These are phyloP conservation scores for Globicephala melas DNA, from an alignment of 2,113 vertebrate species.

Conservation along the genomic window DNA sequence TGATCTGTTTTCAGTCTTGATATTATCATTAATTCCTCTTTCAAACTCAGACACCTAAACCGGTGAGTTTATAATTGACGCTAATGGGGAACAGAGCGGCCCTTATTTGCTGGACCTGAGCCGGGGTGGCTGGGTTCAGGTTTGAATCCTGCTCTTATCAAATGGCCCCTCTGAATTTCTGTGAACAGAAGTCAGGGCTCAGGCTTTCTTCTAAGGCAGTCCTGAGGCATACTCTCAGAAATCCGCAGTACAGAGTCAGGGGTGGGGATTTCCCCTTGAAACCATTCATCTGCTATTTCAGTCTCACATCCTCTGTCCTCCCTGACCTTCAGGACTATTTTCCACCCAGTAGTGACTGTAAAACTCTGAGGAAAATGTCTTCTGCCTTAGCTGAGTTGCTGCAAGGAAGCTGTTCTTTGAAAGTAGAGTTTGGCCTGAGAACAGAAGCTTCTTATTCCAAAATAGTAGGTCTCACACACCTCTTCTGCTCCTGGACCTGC, in stretches of 20 bases:
- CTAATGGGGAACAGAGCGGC: rapidly evolving
- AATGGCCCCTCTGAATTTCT: neutral
- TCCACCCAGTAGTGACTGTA: neutral
- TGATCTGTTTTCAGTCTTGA: neutral
- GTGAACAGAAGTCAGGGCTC: rapidly evolving
- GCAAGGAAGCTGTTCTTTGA: neutral
- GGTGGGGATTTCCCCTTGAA: neutral
- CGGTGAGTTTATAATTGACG: rapidly evolving
- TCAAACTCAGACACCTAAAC: neutral
- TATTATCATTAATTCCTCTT: neutral
- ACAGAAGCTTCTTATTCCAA: neutral
- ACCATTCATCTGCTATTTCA: neutral
- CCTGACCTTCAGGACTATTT: neutral
- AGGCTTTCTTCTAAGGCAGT: neutral
- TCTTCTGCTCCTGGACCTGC: too few relatives aligned
- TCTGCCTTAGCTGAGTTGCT: neutral
- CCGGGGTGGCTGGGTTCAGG: rapidly evolving
- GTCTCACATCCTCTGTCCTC: rapidly evolving
- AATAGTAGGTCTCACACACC: neutral
- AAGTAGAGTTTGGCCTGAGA: slow-evolving; percentile 4
- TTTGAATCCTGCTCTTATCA: rapidly evolving
- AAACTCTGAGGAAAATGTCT: neutral
- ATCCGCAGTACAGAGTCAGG: neutral
- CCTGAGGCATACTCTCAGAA: neutral
- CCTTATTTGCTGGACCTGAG: neutral